A percentile compares a stretch with the other conserved stretches of the same genome.
Evolutionary conservation across 2,888 invertebrate genomes (phyloP).

Genomic region (Drosophila neonasuta): DNA sequence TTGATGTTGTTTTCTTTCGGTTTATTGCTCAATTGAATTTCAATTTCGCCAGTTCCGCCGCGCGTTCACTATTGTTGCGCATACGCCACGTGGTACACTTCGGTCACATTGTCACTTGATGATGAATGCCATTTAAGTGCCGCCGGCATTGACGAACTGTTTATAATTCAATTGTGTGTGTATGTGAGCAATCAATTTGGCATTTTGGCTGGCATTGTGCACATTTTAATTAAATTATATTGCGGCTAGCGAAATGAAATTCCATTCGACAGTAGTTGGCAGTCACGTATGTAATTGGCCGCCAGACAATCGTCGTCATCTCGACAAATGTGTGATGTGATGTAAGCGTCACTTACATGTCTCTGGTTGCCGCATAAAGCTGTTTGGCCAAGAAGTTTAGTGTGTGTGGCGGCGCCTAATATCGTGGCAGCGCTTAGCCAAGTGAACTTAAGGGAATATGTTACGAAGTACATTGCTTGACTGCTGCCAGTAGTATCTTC

Average conservation of each 20-base stretch:
- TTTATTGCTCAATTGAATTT: conserved; percentile 57
- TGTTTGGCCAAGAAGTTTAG: conserved; percentile 56
- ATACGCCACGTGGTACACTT: conserved; percentile 32
- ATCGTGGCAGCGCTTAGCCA: conserved; percentile 56
- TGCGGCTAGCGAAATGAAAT: conserved; percentile 17
- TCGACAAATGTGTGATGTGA: background rate
- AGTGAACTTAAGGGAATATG: conserved; percentile 63
- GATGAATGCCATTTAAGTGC: conserved; percentile 29
- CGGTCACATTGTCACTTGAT: conserved; percentile 40
- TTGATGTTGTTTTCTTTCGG: conserved; percentile 30
- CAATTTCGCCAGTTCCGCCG: conserved; percentile 49
- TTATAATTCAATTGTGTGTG: conserved; percentile 49
- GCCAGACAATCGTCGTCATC: conserved; percentile 23
- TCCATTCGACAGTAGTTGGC: background rate
- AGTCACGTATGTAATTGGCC: conserved; percentile 31
- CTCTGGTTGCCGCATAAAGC: conserved; percentile 30
- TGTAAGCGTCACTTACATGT: conserved; percentile 26
- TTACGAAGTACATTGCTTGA: background rate
- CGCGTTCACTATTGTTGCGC: conserved; percentile 27
- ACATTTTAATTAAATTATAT: conserved; percentile 60
- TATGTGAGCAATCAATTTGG: conserved; percentile 36
- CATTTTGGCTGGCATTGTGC: conserved; percentile 29
- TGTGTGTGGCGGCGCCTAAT: conserved; percentile 14
- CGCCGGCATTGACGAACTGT: conserved; percentile 34
- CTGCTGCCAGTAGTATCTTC: conserved; percentile 34